Evolutionary conservation across 2,888 invertebrate species (phyloP), one percentile per base, ranked within the genome.

Genomic region (Crocallis elinguaria): DNA sequence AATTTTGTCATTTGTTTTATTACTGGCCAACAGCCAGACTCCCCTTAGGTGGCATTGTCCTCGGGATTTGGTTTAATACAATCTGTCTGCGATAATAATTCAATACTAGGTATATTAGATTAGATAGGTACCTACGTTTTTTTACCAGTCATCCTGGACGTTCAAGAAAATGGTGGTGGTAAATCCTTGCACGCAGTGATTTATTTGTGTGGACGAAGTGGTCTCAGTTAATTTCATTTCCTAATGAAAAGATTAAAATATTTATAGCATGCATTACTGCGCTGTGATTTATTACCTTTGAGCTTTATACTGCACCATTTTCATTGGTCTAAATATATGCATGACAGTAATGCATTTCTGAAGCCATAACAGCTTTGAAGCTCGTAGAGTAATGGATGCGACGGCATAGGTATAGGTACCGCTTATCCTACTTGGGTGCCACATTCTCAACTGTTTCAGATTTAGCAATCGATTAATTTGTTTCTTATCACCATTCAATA

Each of bases 1-100:
- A 76, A 81, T 81, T 81, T 78, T 75, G 69, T 78, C 67, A 77
- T 81, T 79, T 70, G 61, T 71, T 76, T 79, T 75, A 77, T 71
- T 69, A 59, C 49, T 43, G 19, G 42, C 52, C 51, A 49, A 46
- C 59, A 37, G 17, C 51, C 44, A 50, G 50, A 32, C 55, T 51
- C 36, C 52, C 39, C 38, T 41, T 29, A 38, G 33, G 42, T 29
- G 48, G 29, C 41, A 42, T 52, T 52, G 52, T 52, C 29, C 46
- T 52, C 36, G 12, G 30, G 6, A 16, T 51, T 35, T 35, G 27
- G 17, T 12, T 42, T 9, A 14, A 30, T 13, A 30, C 17, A 27
- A 38, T 44, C n/a, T 17, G 12, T 12, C 3, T 13, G 17, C 11
- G 13, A 17, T 19, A 11, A 12, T 25, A 46, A 30, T n/a, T 6